Percentiles rank a stretch among this genome's conserved stretches.
These are phyloP conservation scores for Macrosiphum euphorbiae DNA, from an alignment of 2,888 invertebrate species.

Conservation along the genomic window DNA sequence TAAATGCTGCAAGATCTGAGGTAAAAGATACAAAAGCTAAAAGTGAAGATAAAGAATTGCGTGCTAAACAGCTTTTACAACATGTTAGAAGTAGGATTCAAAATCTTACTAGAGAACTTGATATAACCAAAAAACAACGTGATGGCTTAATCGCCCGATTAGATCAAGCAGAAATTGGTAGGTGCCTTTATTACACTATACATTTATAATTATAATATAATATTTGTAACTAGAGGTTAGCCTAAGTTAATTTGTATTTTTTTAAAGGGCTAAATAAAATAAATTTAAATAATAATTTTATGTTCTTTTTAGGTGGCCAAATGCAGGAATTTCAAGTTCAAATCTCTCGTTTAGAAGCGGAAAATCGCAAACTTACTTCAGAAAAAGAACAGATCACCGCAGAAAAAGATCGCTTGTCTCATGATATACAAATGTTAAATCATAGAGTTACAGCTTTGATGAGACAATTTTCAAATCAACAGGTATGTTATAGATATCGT, in stretches of 20 bases:
- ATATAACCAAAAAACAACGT: conserved; percentile 53
- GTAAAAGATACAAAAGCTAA: conserved; percentile 76
- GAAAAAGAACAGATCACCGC: conserved; percentile 78
- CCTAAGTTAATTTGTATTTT: neutral
- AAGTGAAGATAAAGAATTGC: conserved; percentile 80
- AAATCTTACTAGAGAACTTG: conserved; percentile 75
- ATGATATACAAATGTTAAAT: conserved; percentile 80
- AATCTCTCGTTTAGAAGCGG: conserved; percentile 68
- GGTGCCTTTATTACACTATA: conserved; percentile 60
- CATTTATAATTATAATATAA: neutral
- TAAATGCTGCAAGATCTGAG: conserved; percentile 73
- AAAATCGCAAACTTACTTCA: conserved; percentile 80
- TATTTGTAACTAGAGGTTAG: neutral
- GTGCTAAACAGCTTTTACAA: conserved; percentile 78
- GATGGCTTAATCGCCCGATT: conserved; percentile 59
- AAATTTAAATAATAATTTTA: neutral
- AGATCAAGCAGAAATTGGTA: conserved; percentile 67
- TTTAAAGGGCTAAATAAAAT: neutral
- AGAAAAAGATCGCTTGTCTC: conserved; percentile 73
- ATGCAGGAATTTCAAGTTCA: conserved; percentile 31
- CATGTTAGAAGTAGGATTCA: conserved; percentile 83
- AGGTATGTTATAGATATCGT: conserved; percentile 68
- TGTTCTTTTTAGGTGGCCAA: conserved; percentile 19
- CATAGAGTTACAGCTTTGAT: conserved; percentile 80
- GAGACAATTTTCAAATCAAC: conserved; percentile 76